Conservation (phyloP, 2,888 invertebrate genomes). For the Portevinia maculata region DNA sequence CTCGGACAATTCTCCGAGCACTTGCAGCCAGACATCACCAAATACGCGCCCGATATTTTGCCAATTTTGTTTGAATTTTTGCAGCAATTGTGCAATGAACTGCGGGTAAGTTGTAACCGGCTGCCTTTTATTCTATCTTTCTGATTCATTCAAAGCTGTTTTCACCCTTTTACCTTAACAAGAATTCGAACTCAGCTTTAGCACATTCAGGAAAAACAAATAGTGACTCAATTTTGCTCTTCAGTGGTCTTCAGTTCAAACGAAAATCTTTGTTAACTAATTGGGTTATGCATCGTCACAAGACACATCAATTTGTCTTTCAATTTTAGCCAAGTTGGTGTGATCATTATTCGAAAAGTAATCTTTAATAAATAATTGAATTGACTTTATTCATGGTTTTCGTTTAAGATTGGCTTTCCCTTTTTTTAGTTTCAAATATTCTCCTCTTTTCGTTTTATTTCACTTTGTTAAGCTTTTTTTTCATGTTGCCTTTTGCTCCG, state of each 20-base stretch:
- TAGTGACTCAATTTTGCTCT: slow-evolving; percentile 79
- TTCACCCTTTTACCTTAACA: slow-evolving; percentile 45
- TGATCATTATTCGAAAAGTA: slow-evolving; percentile 64
- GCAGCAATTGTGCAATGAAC: slow-evolving; percentile 85
- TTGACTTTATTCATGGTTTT: neutral
- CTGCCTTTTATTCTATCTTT: slow-evolving; percentile 35
- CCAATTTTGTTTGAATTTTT: slow-evolving; percentile 89
- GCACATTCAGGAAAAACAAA: slow-evolving; percentile 75
- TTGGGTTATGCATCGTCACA: slow-evolving; percentile 76
- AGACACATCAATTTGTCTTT: slow-evolving; percentile 55
- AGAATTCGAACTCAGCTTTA: slow-evolving; percentile 70
- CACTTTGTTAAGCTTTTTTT: neutral
- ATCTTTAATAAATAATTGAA: slow-evolving; percentile 31
- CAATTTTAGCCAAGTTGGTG: slow-evolving; percentile 68
- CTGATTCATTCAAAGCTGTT: slow-evolving; percentile 74
- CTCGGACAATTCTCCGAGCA: slow-evolving; percentile 92
- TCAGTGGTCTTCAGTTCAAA: slow-evolving; percentile 80
- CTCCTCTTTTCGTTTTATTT: neutral
- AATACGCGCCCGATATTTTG: slow-evolving; percentile 88
- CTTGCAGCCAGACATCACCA: slow-evolving; percentile 90
- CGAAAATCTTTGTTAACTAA: slow-evolving; percentile 80
- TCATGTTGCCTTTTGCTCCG: no score
- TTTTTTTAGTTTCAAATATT: slow-evolving; percentile 35
- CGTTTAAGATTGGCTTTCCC: slow-evolving; percentile 1
- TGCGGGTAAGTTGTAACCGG: slow-evolving; percentile 81